Percentiles rank a stretch among this genome's conserved stretches.
These are phyloP conservation scores for Actinernus sp. DNA, from an alignment of 92 coral and sea anemone genomes.

Conservation along the genomic window DNA sequence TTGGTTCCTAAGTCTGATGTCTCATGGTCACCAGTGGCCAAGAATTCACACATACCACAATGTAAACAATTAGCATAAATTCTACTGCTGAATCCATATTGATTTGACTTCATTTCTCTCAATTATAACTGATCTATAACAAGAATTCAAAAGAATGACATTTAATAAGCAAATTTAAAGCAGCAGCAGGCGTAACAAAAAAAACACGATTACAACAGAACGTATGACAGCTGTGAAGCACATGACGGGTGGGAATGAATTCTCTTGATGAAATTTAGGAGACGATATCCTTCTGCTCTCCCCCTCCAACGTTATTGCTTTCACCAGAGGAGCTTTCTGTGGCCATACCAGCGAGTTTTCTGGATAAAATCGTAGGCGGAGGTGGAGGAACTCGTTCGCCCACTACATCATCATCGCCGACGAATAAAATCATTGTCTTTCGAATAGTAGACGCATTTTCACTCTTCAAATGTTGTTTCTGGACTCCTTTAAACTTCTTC, in stretches of 20 bases:
- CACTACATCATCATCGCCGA: constrained; percentile 52
- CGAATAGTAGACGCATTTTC: too few species aligned
- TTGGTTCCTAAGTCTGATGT: constrained; percentile 2
- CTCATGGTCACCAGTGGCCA: constrained; percentile 18
- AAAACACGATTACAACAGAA: too few species aligned
- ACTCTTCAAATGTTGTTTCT: too few species aligned
- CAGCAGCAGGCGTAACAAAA: too few species aligned
- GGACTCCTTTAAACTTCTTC: too few species aligned
- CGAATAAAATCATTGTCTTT: too few species aligned
- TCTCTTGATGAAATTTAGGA: constrained; percentile 20
- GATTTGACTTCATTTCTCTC: too few species aligned
- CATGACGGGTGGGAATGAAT: constrained; percentile 27
- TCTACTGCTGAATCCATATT: too few species aligned
- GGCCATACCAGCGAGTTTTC: constrained; percentile 18
- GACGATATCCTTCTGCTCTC: constrained; percentile 23
- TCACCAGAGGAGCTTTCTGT: constrained; percentile 21
- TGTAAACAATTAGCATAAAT: constrained; percentile 3
- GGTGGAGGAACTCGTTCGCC: constrained; percentile 54
- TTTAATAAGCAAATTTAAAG: too few species aligned
- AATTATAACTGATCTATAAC: too few species aligned
- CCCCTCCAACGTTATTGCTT: not conserved
- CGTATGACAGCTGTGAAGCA: constrained; percentile 36
- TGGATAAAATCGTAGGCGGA: constrained; percentile 24
- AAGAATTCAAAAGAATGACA: too few species aligned
- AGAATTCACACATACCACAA: constrained; percentile 17